phyloP scores from a whole-genome alignment of 2,888 invertebrate species.

The Tortrix viridana region DNA sequence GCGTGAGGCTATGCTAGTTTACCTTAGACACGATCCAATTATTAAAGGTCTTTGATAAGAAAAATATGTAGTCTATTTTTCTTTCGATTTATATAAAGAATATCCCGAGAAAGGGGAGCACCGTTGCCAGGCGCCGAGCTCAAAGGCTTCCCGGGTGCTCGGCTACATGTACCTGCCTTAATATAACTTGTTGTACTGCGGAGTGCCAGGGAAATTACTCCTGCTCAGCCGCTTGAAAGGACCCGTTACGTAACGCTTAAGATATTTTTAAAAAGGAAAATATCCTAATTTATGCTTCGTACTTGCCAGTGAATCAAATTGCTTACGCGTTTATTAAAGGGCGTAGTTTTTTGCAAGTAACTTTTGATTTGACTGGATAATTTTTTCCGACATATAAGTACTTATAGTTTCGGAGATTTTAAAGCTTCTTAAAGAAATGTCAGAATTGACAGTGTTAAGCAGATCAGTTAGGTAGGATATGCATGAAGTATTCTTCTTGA shows the following conservation, averaged over 20 bases:
- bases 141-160: constrained; percentile 42
- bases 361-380: not conserved
- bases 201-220: constrained; percentile 32
- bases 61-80: constrained; percentile 18
- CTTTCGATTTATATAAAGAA: constrained; percentile 40
- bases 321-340: not conserved
- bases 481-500: no score
- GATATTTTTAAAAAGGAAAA: constrained; percentile 20
- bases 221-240: constrained; percentile 27
- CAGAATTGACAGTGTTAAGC: no score
- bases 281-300: constrained; percentile 11
- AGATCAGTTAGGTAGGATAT: no score
- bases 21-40: constrained; percentile 18
- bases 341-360: not conserved
- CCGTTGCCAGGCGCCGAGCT: constrained; percentile 45
- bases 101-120: constrained; percentile 39
- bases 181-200: constrained; percentile 10
- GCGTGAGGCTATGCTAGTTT: not conserved
- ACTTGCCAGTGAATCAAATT: not conserved
- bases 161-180: constrained; percentile 1
- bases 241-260: constrained; percentile 20
- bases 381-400: no score
- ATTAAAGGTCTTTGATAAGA: constrained; percentile 6
- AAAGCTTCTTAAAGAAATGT: no score
- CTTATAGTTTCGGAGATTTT: no score